Evolutionary conservation across 2,113 vertebrate genomes (phyloP).

Genomic region (Aegithalos caudatus): DNA sequence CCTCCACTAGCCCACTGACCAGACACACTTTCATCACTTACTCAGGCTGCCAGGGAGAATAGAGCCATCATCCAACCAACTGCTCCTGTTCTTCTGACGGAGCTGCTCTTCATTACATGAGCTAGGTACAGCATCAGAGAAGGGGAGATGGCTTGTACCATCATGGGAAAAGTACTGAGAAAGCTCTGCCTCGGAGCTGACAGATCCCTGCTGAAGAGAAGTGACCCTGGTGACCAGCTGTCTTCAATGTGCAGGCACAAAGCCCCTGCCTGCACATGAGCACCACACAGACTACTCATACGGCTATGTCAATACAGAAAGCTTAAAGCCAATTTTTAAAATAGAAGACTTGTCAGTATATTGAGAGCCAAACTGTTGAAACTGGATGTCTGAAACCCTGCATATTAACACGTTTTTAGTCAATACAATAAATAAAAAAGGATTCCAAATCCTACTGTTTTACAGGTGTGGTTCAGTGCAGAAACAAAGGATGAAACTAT

Average conservation of each 20-base stretch:
- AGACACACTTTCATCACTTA: neutral
- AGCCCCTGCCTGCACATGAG: neutral
- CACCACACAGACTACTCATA: neutral
- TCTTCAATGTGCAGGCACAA: rapidly evolving
- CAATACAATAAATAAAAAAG: neutral
- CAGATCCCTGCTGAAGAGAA: constrained; percentile 79
- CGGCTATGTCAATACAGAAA: neutral
- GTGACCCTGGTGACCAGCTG: neutral
- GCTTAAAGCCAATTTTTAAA: neutral
- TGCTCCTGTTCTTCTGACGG: constrained; percentile 71
- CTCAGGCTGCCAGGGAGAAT: constrained; percentile 56
- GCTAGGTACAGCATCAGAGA: constrained; percentile 72
- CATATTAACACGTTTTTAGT: neutral
- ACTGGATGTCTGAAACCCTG: neutral
- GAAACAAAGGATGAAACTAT: neutral
- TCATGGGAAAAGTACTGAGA: constrained; percentile 87
- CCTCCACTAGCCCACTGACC: neutral
- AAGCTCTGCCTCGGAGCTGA: constrained; percentile 86
- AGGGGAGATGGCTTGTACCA: constrained; percentile 65
- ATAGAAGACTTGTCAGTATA: neutral
- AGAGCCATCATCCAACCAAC: constrained; percentile 69
- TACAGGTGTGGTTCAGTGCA: neutral
- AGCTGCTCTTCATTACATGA: constrained; percentile 78
- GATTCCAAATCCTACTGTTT: neutral
- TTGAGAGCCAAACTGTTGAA: neutral